Conservation (phyloP, 2,888 invertebrate species). For the Iselma pallidipennis region DNA sequence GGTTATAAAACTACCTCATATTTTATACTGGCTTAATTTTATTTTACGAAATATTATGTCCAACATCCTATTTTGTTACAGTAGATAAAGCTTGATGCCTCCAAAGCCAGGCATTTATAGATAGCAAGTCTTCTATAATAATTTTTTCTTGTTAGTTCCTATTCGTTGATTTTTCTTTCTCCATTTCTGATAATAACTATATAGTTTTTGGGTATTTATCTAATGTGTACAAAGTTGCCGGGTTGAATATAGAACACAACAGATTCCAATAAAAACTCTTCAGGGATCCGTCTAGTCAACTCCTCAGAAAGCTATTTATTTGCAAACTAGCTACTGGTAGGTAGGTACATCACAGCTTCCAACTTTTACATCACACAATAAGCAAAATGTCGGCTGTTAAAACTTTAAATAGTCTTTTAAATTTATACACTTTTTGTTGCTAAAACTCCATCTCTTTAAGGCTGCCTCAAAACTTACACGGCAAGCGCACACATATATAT, state of each 20-base stretch:
- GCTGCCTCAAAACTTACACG: slow-evolving; percentile 18
- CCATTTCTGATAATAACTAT: not conserved
- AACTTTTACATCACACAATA: slow-evolving; percentile 43
- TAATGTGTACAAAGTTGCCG: slow-evolving; percentile 28
- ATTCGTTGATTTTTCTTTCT: not conserved
- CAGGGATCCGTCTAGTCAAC: slow-evolving; percentile 36
- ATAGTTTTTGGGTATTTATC: not conserved
- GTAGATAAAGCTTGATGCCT: slow-evolving; percentile 43
- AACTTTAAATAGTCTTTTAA: slow-evolving; percentile 40
- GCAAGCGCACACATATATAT: slow-evolving; percentile 10
- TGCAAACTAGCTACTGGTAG: slow-evolving; percentile 46
- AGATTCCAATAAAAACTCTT: slow-evolving; percentile 36
- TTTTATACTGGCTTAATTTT: slow-evolving; percentile 47
- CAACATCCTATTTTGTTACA: slow-evolving; percentile 46
- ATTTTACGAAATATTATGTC: slow-evolving; percentile 44
- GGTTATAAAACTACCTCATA: slow-evolving; percentile 42
- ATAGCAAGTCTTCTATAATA: slow-evolving; percentile 23
- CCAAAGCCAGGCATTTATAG: slow-evolving; percentile 39
- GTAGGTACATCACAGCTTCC: slow-evolving; percentile 37
- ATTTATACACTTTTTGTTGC: slow-evolving; percentile 29
- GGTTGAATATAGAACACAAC: slow-evolving; percentile 37
- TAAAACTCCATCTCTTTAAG: slow-evolving; percentile 22
- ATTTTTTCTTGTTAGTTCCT: slow-evolving; percentile 10
- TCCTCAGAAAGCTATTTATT: slow-evolving; percentile 45
- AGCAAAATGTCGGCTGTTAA: slow-evolving; percentile 32